Conservation (phyloP, 2,113 vertebrate species). For the Engystomops pustulosus region DNA sequence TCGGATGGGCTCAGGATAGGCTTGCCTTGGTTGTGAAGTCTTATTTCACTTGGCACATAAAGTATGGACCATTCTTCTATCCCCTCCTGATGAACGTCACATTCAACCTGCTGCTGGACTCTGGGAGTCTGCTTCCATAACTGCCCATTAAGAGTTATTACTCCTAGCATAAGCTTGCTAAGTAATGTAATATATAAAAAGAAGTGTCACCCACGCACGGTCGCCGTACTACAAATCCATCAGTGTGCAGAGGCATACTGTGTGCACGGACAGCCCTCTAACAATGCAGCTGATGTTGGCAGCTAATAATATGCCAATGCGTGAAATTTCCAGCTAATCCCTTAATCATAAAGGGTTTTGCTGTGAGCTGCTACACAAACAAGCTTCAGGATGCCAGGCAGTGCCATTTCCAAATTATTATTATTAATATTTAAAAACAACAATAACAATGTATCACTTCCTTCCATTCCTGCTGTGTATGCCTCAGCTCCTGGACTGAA, state of each 20-base stretch:
- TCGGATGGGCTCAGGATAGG: background rate
- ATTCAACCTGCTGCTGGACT: conserved; percentile 33
- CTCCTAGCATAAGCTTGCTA: conserved; percentile 39
- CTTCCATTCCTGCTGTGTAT: background rate
- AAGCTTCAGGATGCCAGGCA: conserved; percentile 20
- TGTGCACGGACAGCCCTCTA: conserved; percentile 37
- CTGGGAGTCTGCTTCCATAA: background rate
- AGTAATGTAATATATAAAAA: conserved; percentile 52
- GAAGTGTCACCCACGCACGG: conserved; percentile 49
- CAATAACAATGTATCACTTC: background rate
- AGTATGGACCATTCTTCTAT: background rate
- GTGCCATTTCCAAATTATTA: background rate
- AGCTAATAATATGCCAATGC: conserved; percentile 34
- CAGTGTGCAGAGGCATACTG: conserved; percentile 23
- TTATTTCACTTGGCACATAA: background rate
- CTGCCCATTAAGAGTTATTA: conserved; percentile 42
- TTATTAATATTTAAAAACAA: background rate
- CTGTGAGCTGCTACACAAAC: background rate
- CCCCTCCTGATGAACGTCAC: conserved; percentile 4
- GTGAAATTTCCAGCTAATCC: conserved; percentile 36
- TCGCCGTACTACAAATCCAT: conserved; percentile 37
- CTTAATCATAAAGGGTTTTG: conserved; percentile 10
- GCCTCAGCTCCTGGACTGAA: background rate
- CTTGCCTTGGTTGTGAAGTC: background rate
- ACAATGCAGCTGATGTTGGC: conserved; percentile 39